Conservation (phyloP, 30 jellyfish, hydroid and myxozoan genomes). For the Hydractinia echinata region DNA sequence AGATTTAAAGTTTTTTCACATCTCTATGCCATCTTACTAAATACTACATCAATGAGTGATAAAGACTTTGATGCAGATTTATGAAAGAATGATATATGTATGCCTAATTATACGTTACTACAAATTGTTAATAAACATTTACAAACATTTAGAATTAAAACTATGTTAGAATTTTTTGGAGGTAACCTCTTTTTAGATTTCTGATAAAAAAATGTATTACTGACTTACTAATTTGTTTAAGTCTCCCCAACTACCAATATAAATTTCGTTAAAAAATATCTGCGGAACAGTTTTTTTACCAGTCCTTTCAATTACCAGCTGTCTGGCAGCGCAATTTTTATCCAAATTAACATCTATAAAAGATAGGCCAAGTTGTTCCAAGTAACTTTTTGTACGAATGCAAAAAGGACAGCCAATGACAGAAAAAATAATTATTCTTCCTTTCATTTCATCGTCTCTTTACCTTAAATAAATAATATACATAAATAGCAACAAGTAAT, state of each 20-base stretch:
- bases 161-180: too few relatives aligned
- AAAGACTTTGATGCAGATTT: too few relatives aligned
- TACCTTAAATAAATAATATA: too few relatives aligned
- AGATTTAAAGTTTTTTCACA: too few relatives aligned
- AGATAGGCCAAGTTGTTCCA: conserved; percentile 67
- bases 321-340: conserved; percentile 42
- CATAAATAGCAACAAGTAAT: too few relatives aligned
- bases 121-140: too few relatives aligned
- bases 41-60: too few relatives aligned
- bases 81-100: too few relatives aligned
- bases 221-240: conserved; percentile 50
- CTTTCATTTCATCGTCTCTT: conserved; percentile 25
- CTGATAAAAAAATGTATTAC: neutral
- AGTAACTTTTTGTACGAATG: conserved; percentile 64
- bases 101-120: too few relatives aligned
- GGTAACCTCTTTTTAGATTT: too few relatives aligned
- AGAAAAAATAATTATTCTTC: conserved; percentile 57
- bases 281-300: conserved; percentile 87
- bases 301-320: conserved; percentile 53
- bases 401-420: conserved; percentile 87
- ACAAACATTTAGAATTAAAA: too few relatives aligned
- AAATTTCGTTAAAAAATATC: conserved; percentile 61
- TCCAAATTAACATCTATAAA: conserved; percentile 65
- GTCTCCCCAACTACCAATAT: conserved; percentile 75
- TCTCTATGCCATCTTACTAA: too few relatives aligned